These are phyloP conservation scores for Megaptera novaeangliae DNA, from an alignment of 2,113 vertebrate genomes.

Conservation along the genomic window DNA sequence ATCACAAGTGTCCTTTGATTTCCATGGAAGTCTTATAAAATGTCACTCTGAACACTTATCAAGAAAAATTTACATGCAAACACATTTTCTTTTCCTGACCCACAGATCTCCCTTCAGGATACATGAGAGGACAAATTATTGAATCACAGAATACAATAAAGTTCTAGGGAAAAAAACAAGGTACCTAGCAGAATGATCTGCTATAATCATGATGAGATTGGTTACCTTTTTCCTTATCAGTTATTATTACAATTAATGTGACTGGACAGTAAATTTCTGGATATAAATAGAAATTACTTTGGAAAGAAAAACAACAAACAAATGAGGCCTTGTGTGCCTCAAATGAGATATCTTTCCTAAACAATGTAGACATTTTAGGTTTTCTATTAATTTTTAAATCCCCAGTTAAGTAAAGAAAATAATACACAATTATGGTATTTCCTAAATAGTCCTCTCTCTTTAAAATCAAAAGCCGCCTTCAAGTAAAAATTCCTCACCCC, in stretches of 20 bases:
- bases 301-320: not conserved
- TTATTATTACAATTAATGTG: constrained; percentile 19
- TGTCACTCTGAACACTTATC: constrained; percentile 73
- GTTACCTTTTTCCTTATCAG: not conserved
- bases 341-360: not conserved
- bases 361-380: not conserved
- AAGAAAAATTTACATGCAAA: constrained; percentile 67
- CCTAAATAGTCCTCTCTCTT: constrained; percentile 25
- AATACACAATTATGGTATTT: constrained; percentile 15
- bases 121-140: constrained; percentile 65
- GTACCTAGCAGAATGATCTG: not conserved
- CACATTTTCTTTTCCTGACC: constrained; percentile 48
- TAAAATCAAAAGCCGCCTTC: constrained; percentile 33
- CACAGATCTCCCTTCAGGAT: constrained; percentile 69
- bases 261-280: not conserved
- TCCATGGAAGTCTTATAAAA: constrained; percentile 75
- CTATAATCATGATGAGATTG: not conserved
- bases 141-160: constrained; percentile 56
- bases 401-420: not conserved
- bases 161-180: not conserved
- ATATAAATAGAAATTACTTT: constrained; percentile 15
- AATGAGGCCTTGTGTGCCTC: not conserved
- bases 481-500: not conserved
- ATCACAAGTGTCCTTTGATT: constrained; percentile 76
- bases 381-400: constrained; percentile 43